Evolutionary conservation across 2,888 invertebrate genomes (phyloP), one percentile per base, ranked within the genome.

Genomic region (Eumacrocentrus americanus): DNA sequence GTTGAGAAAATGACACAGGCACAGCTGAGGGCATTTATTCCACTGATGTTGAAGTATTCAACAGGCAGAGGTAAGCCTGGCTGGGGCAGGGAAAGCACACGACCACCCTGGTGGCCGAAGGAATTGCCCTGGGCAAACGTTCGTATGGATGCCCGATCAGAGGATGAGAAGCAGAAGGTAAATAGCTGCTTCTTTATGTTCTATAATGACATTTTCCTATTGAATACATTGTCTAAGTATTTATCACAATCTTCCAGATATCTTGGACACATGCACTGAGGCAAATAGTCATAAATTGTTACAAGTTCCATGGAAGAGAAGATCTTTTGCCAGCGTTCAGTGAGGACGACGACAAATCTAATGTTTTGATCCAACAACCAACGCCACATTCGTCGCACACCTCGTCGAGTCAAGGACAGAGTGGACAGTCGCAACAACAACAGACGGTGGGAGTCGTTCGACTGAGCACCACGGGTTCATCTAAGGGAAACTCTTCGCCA

Each of bases 1-100:
- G 96, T 98, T 0, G 97, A 98, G 84, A 98, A 98, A 86, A 98
- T 98, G 98, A 98, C 97, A 38, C 96, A 97, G 85, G 97, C 97
- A 56, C 97, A 98, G 83, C 84, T 98, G 62, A 83, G 98, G 73
- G 96, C 96, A 61, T 98, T 98, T 82, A 98, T 98, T 74, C 97
- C 97, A 65, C 87, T 98, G 72, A 98, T 98, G 97, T 85, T 98
- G 76, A 98, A 98, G 83, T 97, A 96, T 82, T 96, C 96, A 3
- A 98, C 97, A 69, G 95, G 93, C 75, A 86, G 97, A 70, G 97
- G 97, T 65, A 98, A 98, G 82, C 98, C 97, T 44, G 97, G 97
- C 38, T 98, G 98, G 98, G 98, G 98, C 2, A 88, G 96, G 72
- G 95, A 95, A 78, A 95, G 95, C 14, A 97, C 95, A 60, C 86